Evolutionary conservation across 2,888 invertebrate species (phyloP).

Genomic region (Dryomyza anilis): DNA sequence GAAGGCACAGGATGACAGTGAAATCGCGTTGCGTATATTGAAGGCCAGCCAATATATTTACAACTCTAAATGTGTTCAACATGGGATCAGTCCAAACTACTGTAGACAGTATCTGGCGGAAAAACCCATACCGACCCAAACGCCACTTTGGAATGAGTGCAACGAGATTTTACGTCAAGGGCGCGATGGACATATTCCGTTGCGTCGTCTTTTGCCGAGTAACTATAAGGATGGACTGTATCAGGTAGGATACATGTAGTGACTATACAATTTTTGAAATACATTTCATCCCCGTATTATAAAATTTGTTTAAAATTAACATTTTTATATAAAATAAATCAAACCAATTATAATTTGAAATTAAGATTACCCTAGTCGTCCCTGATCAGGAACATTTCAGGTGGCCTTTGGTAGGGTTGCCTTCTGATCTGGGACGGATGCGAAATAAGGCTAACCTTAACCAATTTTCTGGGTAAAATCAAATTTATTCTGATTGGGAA

Average conservation of each 20-base stretch:
- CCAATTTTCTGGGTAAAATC: neutral
- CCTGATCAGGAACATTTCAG: no score
- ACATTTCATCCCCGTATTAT: neutral
- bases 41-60: conserved; percentile 52
- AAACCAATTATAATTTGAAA: neutral
- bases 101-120: conserved; percentile 67
- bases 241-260: no score
- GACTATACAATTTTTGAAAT: no score
- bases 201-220: conserved; percentile 50
- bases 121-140: conserved; percentile 64
- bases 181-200: conserved; percentile 48
- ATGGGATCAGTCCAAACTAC: conserved; percentile 62
- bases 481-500: neutral
- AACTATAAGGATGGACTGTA: conserved; percentile 56
- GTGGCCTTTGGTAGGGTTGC: no score
- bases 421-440: no score
- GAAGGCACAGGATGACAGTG: conserved; percentile 46
- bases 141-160: conserved; percentile 66
- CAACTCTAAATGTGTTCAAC: conserved; percentile 48
- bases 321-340: neutral
- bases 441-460: no score
- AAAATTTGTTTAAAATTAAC: neutral
- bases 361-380: no score
- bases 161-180: conserved; percentile 50
- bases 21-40: conserved; percentile 52